phyloP scores from a whole-genome alignment of 2,888 invertebrate species.

The Euplexia lucipara region DNA sequence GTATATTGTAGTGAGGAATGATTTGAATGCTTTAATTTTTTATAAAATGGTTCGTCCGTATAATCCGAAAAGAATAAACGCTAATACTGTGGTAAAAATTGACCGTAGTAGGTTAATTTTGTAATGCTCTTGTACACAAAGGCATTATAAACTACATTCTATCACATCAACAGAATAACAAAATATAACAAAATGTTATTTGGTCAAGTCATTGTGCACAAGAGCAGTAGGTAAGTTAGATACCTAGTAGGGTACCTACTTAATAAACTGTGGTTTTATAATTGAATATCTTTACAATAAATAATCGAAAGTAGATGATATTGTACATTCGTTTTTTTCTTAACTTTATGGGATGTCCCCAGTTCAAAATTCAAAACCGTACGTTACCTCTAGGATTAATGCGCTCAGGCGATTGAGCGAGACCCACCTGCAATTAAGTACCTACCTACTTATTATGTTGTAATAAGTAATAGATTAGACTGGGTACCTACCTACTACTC shows the following conservation, averaged over 20 bases:
- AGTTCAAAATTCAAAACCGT: constrained; percentile 4
- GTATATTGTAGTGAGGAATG: constrained; percentile 28
- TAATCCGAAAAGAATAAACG: neutral
- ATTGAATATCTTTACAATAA: constrained; percentile 30
- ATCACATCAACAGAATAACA: neutral
- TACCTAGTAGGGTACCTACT: constrained; percentile 3
- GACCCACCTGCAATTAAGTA: neutral
- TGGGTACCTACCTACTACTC: neutral
- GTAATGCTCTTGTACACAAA: constrained; percentile 47
- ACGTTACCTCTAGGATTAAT: neutral
- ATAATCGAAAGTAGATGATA: constrained; percentile 26
- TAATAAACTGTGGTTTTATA: constrained; percentile 15
- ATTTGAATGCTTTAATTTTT: constrained; percentile 30
- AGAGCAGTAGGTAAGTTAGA: constrained; percentile 27
- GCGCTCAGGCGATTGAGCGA: too few relatives aligned
- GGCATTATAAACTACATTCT: neutral
- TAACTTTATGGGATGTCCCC: neutral
- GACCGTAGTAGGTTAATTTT: constrained; percentile 16
- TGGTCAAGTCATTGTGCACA: constrained; percentile 30
- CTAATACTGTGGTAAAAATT: constrained; percentile 1
- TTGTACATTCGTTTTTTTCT: constrained; percentile 28
- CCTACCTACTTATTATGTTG: too few relatives aligned
- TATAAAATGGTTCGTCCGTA: constrained; percentile 10
- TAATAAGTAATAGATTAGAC: too few relatives aligned
- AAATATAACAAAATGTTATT: neutral